phyloP scores from a whole-genome alignment of 2,797 vertebrate genomes.

The Manis javanica region DNA sequence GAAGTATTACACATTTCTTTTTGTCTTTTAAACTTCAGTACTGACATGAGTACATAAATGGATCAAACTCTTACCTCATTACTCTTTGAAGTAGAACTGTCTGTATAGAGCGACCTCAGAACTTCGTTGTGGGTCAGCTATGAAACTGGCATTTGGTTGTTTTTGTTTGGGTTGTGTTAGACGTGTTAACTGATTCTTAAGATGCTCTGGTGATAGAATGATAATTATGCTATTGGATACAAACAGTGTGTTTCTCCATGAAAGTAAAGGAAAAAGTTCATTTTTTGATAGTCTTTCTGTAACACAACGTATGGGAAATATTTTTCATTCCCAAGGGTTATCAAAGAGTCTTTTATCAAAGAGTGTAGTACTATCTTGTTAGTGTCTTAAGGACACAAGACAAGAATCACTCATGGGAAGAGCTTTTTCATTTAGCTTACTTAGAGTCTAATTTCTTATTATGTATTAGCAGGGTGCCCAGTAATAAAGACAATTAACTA shows the following conservation, averaged over 20 bases:
- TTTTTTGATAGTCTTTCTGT: background rate
- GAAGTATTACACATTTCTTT: background rate
- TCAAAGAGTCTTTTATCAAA: background rate
- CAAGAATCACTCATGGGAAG: background rate
- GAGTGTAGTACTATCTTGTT: background rate
- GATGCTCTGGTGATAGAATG: background rate
- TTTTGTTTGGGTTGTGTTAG: background rate
- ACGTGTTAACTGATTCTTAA: slow-evolving; percentile 23
- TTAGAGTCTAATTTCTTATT: background rate
- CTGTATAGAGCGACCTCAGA: background rate
- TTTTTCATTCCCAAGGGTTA: slow-evolving; percentile 1
- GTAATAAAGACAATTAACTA: background rate
- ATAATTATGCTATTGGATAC: background rate
- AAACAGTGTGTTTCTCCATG: background rate
- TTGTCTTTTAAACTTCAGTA: slow-evolving; percentile 14
- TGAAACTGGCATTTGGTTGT: background rate
- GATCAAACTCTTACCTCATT: background rate
- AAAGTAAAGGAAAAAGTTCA: background rate
- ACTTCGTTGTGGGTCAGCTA: background rate
- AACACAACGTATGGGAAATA: background rate
- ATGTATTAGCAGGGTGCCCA: background rate
- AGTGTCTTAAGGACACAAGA: background rate
- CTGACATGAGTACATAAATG: background rate
- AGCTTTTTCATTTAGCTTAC: background rate
- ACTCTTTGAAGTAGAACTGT: background rate